Base-by-base conservation (phyloP, 1,140 invertebrate species). In the Caerostris extrusa region DNA sequence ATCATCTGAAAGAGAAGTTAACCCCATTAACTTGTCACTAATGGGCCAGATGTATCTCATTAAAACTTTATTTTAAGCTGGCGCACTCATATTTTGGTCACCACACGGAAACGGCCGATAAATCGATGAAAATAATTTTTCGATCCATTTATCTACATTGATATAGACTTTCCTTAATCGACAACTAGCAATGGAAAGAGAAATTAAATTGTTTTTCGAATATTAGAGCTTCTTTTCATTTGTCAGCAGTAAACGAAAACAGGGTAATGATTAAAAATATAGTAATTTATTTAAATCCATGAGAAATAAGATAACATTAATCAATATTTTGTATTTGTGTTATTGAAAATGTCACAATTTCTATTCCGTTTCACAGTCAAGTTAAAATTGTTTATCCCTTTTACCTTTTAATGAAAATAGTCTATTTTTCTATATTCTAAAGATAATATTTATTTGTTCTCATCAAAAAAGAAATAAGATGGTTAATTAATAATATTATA, bases 1-100 rank as follows among this genome's bases (percentile, higher is more conserved):
- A 93, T 93, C 92, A 88, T 77, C 7, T 81, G 56, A 67, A 88
- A 88, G 67, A 64, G 85, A 93, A 93, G 57, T 57, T 88, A 88
- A 93, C 83, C 85, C 61, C 86, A 88, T 93, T 93, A 93, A 87
- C 83, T 93, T 88, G 69, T 93, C 92, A 88, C 92, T 93, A 93
- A 93, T 93, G 92, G 92, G 53, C 85, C 64, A 88, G 85, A 87
- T 93, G 92, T 81, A 88, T 93, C 85, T 93, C 92, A 93, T 93
- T 93, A 93, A 93, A 88, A 93, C 92, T 93, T 93, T 88, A 85
- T 93, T 93, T 81, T 87, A 83, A 50, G 57, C 90, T 14, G 60
- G 90, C 71, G 8, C 50, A 60, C 71, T 61, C 69, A 90, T 90
- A 67, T 81, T 90, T 90, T 90, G 69, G 67, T 64, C 71, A 58